Percentiles rank a stretch among this genome's conserved stretches.
Conservation (phyloP, 2,888 invertebrate species). For the Ferrisia virgata region DNA sequence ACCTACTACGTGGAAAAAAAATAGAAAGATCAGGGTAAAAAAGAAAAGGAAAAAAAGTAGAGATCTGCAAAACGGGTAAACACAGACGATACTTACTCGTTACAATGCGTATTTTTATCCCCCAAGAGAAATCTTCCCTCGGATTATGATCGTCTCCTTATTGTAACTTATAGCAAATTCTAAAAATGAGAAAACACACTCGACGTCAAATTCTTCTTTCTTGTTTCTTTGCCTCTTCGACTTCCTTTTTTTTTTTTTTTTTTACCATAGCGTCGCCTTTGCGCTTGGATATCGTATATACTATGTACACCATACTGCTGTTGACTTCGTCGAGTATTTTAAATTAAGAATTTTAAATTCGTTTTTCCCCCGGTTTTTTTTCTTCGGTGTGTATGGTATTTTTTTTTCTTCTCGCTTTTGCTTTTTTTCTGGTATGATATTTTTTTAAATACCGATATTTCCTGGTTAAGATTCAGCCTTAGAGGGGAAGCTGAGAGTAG, state of each 20-base stretch:
- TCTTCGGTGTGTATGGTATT: too few relatives aligned
- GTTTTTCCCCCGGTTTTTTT: background rate
- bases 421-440: background rate
- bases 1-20: slow-evolving; percentile 1
- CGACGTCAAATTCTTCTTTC: slow-evolving; percentile 1
- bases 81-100: slow-evolving; percentile 41
- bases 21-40: too few relatives aligned
- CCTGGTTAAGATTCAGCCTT: background rate
- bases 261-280: background rate
- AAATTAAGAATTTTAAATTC: slow-evolving; percentile 31
- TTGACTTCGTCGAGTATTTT: slow-evolving; percentile 21
- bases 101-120: slow-evolving; percentile 39
- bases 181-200: slow-evolving; percentile 32
- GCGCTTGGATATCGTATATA: too few relatives aligned
- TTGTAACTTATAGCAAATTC: slow-evolving; percentile 43
- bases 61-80: slow-evolving; percentile 34
- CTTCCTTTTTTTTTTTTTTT: background rate
- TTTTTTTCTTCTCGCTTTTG: background rate
- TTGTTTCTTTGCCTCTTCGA: too few relatives aligned
- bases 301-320: too few relatives aligned
- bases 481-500: background rate
- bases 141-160: slow-evolving; percentile 45
- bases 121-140: slow-evolving; percentile 45
- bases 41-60: background rate
- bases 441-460: background rate